Conservation (phyloP, 2,113 vertebrate genomes). For the Chamaetylas fuelleborni region DNA sequence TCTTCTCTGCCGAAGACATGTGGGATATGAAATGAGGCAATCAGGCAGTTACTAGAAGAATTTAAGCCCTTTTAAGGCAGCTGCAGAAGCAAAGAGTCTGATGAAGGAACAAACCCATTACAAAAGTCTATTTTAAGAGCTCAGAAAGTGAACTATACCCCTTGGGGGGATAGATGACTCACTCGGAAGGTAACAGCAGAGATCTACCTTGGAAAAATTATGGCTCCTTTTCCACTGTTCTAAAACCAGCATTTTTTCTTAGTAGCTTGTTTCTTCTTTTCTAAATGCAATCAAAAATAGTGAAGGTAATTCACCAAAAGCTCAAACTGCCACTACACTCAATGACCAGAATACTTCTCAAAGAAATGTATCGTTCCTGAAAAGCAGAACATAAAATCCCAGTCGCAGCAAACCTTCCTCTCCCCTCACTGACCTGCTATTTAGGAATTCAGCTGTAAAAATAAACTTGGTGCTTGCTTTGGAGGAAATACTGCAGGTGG, state of each 20-base stretch:
- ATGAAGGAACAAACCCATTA: neutral
- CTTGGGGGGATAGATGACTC: neutral
- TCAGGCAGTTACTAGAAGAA: constrained; percentile 1
- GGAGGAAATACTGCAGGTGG: neutral
- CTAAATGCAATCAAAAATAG: neutral
- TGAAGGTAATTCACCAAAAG: neutral
- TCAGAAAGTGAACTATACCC: neutral
- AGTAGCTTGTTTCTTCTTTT: neutral
- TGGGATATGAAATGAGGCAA: constrained; percentile 17
- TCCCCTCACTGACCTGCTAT: neutral
- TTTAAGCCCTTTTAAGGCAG: constrained; percentile 46
- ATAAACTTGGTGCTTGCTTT: neutral
- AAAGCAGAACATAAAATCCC: neutral
- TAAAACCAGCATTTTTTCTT: neutral
- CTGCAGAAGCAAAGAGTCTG: neutral
- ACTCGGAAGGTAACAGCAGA: neutral
- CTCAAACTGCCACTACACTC: neutral
- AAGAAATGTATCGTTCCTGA: neutral
- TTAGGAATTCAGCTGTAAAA: constrained; percentile 11
- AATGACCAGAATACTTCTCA: neutral
- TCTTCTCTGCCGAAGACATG: neutral
- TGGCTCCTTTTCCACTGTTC: neutral
- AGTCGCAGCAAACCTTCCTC: neutral
- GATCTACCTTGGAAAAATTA: neutral
- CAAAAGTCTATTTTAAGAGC: constrained; percentile 33